A percentile compares a stretch with the other conserved stretches of the same genome.
These are phyloP conservation scores for Heliconius congener DNA, from an alignment of 1,140 invertebrate species.

Conservation along the genomic window DNA sequence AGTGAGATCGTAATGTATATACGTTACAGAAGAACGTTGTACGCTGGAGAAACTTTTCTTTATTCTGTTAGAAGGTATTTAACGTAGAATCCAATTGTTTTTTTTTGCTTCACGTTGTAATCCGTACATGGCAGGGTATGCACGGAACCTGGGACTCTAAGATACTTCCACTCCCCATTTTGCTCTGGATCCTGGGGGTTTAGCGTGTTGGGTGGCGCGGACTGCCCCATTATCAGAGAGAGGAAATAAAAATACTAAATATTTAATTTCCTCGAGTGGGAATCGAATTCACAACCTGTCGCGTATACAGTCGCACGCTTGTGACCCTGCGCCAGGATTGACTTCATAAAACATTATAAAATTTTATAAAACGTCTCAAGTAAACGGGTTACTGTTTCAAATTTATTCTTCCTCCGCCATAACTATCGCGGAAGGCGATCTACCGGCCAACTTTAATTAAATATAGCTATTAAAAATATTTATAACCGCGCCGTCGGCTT, in stretches of 20 bases:
- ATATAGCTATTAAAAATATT: conserved; percentile 73
- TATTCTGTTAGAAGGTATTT: neutral
- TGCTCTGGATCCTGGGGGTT: no score
- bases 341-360: no score
- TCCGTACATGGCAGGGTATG: no score
- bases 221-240: no score
- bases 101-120: neutral
- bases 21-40: conserved; percentile 20
- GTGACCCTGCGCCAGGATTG: no score
- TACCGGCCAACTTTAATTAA: conserved; percentile 63
- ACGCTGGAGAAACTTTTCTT: neutral
- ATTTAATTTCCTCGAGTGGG: neutral
- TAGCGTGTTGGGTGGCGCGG: no score
- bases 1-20: conserved; percentile 49
- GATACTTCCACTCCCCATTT: no score
- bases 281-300: no score
- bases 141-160: no score
- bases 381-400: conserved; percentile 43
- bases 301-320: no score
- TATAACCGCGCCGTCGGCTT: conserved; percentile 54
- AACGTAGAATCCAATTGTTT: neutral
- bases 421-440: conserved; percentile 53
- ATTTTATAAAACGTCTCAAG: neutral
- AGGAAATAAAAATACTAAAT: neutral
- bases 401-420: conserved; percentile 54